Evolutionary conservation across 1,140 invertebrate species (phyloP).

Genomic region (Caerostris darwini): DNA sequence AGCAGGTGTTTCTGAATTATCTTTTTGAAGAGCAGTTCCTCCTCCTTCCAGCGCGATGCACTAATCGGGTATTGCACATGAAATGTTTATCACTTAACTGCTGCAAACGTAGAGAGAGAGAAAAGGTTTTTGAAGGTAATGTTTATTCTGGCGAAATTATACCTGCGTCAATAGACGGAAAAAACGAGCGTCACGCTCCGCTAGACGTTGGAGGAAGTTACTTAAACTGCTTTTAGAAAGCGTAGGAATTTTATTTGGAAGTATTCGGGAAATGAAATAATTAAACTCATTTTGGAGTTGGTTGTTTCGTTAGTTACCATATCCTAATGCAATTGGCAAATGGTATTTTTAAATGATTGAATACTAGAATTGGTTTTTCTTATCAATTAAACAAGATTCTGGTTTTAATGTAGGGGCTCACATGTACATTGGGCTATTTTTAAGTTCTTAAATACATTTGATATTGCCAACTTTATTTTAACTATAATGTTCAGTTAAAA

Average conservation of each 20-base stretch:
- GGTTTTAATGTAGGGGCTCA: no score
- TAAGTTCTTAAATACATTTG: no score
- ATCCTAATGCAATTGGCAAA: no score
- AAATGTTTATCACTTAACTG: neutral
- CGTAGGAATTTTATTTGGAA: neutral
- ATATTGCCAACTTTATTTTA: no score
- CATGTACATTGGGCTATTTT: no score
- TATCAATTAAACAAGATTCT: no score
- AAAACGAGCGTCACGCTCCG: neutral
- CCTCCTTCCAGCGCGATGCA: neutral
- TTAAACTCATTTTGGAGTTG: no score
- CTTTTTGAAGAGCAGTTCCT: neutral
- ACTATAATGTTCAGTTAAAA: no score
- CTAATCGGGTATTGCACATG: neutral
- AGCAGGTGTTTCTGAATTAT: neutral
- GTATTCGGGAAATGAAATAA: neutral
- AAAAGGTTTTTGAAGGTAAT: slow-evolving; percentile 25
- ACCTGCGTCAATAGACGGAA: slow-evolving; percentile 21
- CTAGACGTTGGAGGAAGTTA: neutral
- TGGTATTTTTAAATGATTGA: no score
- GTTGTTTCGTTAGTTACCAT: no score
- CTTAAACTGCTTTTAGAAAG: neutral
- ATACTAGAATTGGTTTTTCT: no score
- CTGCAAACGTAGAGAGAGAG: neutral
- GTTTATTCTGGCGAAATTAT: slow-evolving; percentile 23